These are phyloP conservation scores for Colossoma macropomum DNA, from an alignment of 2,113 vertebrate species.

Conservation along the genomic window DNA sequence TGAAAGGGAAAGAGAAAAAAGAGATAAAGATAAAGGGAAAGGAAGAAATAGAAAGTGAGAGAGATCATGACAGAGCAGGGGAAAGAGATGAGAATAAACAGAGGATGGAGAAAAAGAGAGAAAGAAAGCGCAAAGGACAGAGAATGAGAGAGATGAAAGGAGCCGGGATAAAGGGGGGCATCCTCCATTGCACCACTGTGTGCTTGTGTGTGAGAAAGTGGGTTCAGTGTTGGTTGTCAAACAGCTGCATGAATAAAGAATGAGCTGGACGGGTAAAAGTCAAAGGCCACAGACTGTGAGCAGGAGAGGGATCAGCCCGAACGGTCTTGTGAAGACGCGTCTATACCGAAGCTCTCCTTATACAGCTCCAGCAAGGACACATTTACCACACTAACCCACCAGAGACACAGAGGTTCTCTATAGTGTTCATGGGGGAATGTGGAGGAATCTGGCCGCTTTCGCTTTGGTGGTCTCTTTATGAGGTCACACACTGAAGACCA, in stretches of 20 bases:
- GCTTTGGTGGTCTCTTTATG: conserved; percentile 19
- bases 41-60: no score
- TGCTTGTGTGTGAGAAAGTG: conserved; percentile 6
- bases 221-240: conserved; percentile 22
- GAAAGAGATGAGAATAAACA: no score
- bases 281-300: conserved; percentile 35
- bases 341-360: conserved; percentile 48
- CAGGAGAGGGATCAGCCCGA: conserved; percentile 25
- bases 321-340: conserved; percentile 55
- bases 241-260: conserved; percentile 43
- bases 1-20: no score
- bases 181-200: conserved; percentile 21
- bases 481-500: conserved; percentile 25
- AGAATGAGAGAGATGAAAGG: neutral
- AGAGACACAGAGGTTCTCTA: conserved; percentile 12
- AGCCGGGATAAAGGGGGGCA: neutral
- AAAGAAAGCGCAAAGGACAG: no score
- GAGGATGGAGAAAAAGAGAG: no score
- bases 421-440: neutral
- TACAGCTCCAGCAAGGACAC: conserved; percentile 10
- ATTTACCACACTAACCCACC: conserved; percentile 28
- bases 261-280: conserved; percentile 38
- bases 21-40: neutral
- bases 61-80: no score
- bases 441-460: conserved; percentile 21